A percentile compares a stretch with the other conserved stretches of the same genome.
Conservation (phyloP, 2,797 vertebrate genomes). For the Mus spretus region DNA sequence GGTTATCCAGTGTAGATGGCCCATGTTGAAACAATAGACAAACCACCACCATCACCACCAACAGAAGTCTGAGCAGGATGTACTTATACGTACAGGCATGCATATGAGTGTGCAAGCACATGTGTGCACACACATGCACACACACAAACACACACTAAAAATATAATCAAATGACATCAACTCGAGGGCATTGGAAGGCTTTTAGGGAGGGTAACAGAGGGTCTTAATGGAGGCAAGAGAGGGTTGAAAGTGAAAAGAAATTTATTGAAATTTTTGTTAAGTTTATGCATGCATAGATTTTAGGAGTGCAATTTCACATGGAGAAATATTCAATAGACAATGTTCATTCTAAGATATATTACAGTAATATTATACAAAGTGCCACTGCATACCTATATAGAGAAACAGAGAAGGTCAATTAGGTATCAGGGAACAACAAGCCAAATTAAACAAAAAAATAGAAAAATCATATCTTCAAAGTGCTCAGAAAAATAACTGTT, state of each 20-base stretch:
- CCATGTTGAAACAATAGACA: not conserved
- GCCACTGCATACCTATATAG: not conserved
- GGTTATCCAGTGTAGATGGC: not conserved
- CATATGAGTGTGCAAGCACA: fast-evolving
- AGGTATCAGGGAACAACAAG: not conserved
- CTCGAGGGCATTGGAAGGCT: not conserved
- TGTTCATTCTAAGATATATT: not conserved
- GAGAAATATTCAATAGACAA: not conserved
- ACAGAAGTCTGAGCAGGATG: not conserved
- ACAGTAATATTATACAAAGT: not conserved
- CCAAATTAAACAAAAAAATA: not conserved
- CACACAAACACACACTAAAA: not conserved
- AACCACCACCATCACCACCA: not conserved
- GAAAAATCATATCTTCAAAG: not conserved
- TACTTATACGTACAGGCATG: too few species aligned
- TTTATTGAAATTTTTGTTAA: not conserved
- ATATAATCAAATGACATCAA: not conserved
- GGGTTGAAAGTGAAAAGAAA: not conserved
- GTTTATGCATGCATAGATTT: not conserved
- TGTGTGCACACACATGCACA: fast-evolving
- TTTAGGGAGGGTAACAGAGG: not conserved
- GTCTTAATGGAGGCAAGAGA: not conserved
- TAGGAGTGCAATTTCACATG: not conserved
- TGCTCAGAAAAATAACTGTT: not conserved
- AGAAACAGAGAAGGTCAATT: not conserved